A percentile compares a stretch with the other conserved stretches of the same genome.
Evolutionary conservation across 2,113 vertebrate species (phyloP).

Genomic region (Actenoides lindsayi): DNA sequence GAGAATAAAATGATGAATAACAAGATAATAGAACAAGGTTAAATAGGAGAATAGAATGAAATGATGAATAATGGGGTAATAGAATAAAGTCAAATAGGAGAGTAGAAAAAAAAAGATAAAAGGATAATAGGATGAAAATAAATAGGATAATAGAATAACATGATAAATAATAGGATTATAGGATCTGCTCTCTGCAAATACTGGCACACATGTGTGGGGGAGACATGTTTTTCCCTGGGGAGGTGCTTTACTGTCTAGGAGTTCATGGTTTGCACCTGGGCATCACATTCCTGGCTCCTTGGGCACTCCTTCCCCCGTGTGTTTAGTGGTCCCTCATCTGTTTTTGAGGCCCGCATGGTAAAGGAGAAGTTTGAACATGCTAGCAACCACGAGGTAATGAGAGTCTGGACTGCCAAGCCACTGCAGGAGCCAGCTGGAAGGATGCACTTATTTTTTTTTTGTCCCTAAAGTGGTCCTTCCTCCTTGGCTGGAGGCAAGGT

Average conservation of each 20-base stretch:
- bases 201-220: accelerated
- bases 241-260: background rate
- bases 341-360: background rate
- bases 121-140: background rate
- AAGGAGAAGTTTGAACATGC: background rate
- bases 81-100: background rate
- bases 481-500: background rate
- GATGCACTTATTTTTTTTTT: background rate
- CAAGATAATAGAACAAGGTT: background rate
- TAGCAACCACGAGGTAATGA: background rate
- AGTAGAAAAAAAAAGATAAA: background rate
- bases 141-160: background rate
- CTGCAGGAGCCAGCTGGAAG: background rate
- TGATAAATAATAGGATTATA: background rate
- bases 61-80: background rate
- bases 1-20: background rate
- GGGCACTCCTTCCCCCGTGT: accelerated
- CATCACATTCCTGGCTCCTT: background rate
- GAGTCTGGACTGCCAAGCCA: background rate
- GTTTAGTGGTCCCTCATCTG: background rate
- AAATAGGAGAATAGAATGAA: background rate
- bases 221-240: background rate
- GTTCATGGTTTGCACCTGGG: background rate
- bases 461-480: background rate
- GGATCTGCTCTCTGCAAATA: background rate